Evolutionary conservation across 1,140 invertebrate species (phyloP).

Genomic region (Drosophila pseudoobscura): DNA sequence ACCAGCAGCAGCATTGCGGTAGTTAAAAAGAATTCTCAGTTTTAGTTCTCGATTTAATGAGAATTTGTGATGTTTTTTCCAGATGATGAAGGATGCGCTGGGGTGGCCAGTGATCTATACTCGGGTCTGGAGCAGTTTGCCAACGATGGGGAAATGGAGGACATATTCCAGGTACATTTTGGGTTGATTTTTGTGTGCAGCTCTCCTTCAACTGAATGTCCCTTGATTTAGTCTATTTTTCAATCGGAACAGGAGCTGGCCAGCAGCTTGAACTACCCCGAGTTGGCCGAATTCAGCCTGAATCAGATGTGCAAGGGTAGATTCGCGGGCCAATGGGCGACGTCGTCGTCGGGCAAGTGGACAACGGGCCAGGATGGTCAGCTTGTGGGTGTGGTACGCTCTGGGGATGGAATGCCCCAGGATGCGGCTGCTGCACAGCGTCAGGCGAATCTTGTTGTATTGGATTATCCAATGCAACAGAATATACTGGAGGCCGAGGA

Average conservation of each 20-base stretch:
- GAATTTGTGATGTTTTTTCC: background rate
- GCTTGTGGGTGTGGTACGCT: slow-evolving; percentile 61
- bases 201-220: background rate
- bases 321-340: slow-evolving; percentile 70
- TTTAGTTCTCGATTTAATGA: background rate
- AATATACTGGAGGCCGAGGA: slow-evolving; percentile 67
- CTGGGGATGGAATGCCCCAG: slow-evolving; percentile 48
- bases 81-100: slow-evolving; percentile 49
- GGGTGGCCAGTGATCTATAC: slow-evolving; percentile 51
- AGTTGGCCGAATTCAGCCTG: slow-evolving; percentile 75
- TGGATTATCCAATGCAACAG: slow-evolving; percentile 76
- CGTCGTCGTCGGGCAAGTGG: slow-evolving; percentile 68
- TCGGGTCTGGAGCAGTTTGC: slow-evolving; percentile 62
- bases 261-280: slow-evolving; percentile 76
- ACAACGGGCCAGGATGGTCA: slow-evolving; percentile 62
- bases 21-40: background rate
- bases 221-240: background rate
- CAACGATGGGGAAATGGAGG: slow-evolving; percentile 76
- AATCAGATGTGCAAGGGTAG: slow-evolving; percentile 81
- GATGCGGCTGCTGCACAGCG: slow-evolving; percentile 47
- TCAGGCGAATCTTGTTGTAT: slow-evolving; percentile 74
- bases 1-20: slow-evolving; percentile 51
- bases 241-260: slow-evolving; percentile 58
- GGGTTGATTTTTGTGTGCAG: background rate
- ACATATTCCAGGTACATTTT: slow-evolving; percentile 72